A percentile compares a stretch with the other conserved stretches of the same genome.
Evolutionary conservation across 2,797 vertebrate genomes (phyloP).

Genomic region (Anas capensis): DNA sequence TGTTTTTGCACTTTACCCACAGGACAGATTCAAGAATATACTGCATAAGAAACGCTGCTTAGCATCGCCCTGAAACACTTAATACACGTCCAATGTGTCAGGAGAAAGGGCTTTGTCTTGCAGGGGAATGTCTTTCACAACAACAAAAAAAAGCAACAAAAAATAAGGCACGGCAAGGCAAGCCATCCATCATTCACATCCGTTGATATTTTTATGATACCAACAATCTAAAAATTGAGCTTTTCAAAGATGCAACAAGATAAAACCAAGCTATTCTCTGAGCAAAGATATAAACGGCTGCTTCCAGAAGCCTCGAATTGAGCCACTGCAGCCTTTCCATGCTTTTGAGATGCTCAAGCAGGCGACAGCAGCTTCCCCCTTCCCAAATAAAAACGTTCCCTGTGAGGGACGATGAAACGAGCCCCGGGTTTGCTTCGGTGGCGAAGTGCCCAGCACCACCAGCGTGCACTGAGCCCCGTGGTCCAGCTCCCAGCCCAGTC

Average conservation of each 20-base stretch:
- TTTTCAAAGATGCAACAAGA: conserved; percentile 14
- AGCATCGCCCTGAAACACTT: background rate
- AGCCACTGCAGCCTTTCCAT: background rate
- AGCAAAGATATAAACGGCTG: background rate
- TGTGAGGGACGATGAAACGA: conserved; percentile 27
- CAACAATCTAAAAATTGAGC: background rate
- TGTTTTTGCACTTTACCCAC: background rate
- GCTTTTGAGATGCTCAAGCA: background rate
- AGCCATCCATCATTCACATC: background rate
- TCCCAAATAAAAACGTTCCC: conserved; percentile 24
- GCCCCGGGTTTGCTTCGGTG: background rate
- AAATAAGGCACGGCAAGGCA: background rate
- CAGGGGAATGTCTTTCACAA: background rate
- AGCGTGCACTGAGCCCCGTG: no score
- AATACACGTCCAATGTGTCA: background rate
- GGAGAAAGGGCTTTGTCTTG: background rate
- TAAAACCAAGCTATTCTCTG: background rate
- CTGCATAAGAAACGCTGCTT: background rate
- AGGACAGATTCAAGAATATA: background rate
- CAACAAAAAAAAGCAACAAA: background rate
- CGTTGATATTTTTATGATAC: background rate
- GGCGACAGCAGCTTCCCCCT: background rate
- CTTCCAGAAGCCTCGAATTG: background rate
- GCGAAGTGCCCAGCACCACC: background rate
- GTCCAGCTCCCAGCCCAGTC: background rate